phyloP scores from a whole-genome alignment of 2,113 vertebrate genomes.

The Scalopus aquaticus region DNA sequence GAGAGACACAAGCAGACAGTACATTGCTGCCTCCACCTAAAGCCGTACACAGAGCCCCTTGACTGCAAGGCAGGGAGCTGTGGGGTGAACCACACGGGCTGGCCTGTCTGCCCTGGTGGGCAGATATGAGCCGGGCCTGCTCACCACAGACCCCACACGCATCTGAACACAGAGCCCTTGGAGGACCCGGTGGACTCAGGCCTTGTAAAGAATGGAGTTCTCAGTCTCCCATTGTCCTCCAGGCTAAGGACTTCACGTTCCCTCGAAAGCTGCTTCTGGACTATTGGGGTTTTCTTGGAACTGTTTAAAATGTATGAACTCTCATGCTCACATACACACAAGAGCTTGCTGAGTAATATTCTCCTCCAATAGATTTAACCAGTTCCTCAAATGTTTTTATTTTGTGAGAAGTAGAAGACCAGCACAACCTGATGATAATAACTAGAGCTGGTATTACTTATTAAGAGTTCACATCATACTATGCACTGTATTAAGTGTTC shows the following conservation, averaged over 20 bases:
- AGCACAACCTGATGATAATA: neutral
- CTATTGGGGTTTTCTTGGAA: neutral
- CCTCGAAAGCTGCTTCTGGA: neutral
- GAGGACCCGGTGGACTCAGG: too few species aligned
- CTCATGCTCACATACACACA: neutral
- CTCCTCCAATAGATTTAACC: neutral
- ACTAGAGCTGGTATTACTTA: neutral
- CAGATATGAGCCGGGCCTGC: too few species aligned
- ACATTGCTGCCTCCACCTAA: too few species aligned
- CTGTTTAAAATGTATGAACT: neutral
- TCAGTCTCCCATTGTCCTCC: neutral
- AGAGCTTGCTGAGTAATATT: neutral
- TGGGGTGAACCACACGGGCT: neutral
- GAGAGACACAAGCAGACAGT: neutral
- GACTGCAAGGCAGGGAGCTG: rapidly evolving
- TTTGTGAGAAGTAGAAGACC: neutral
- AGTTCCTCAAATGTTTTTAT: neutral
- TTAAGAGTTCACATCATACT: neutral
- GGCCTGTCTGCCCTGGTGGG: neutral
- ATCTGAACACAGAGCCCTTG: neutral
- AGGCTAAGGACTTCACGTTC: neutral
- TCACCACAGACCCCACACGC: too few species aligned
- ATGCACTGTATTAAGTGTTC: neutral
- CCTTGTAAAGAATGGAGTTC: neutral
- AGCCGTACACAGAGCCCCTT: neutral